These are phyloP conservation scores for Ornithoptera priamus DNA, from an alignment of 2,888 invertebrate genomes.

Conservation along the genomic window DNA sequence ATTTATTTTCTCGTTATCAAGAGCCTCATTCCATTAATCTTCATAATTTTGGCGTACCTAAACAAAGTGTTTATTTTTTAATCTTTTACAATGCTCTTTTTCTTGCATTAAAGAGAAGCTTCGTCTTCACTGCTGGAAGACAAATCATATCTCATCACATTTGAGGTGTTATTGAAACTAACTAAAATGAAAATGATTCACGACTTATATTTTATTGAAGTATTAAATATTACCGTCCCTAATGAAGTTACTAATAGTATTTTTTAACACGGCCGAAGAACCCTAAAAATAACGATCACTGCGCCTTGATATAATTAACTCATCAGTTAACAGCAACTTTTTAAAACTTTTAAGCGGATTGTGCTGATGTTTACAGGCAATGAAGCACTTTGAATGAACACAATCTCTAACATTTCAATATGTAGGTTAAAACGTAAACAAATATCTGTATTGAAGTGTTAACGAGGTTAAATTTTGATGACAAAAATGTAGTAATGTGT, in stretches of 20 bases:
- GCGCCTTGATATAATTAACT: constrained; percentile 21
- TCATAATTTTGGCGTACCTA: too few relatives aligned
- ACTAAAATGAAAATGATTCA: too few relatives aligned
- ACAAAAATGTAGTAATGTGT: not conserved
- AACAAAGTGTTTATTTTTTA: too few relatives aligned
- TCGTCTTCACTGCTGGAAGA: too few relatives aligned
- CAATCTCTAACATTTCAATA: constrained; percentile 2
- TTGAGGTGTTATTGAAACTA: too few relatives aligned
- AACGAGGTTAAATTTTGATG: not conserved
- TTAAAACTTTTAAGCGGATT: constrained; percentile 24
- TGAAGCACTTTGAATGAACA: constrained; percentile 14
- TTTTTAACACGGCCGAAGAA: not conserved
- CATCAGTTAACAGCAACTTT: constrained; percentile 22
- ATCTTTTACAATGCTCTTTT: too few relatives aligned
- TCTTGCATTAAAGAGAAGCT: too few relatives aligned
- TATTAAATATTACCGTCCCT: too few relatives aligned
- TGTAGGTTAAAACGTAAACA: constrained; percentile 2
- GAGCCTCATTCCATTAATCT: too few relatives aligned
- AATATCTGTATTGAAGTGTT: constrained; percentile 2
- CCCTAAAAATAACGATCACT: not conserved
- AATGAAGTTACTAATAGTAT: not conserved
- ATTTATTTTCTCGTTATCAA: too few relatives aligned
- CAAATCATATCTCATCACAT: too few relatives aligned
- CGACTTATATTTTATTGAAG: too few relatives aligned
- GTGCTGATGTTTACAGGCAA: constrained; percentile 20